Base-by-base conservation (phyloP, 1,140 invertebrate genomes). In the Grapholita molesta region DNA sequence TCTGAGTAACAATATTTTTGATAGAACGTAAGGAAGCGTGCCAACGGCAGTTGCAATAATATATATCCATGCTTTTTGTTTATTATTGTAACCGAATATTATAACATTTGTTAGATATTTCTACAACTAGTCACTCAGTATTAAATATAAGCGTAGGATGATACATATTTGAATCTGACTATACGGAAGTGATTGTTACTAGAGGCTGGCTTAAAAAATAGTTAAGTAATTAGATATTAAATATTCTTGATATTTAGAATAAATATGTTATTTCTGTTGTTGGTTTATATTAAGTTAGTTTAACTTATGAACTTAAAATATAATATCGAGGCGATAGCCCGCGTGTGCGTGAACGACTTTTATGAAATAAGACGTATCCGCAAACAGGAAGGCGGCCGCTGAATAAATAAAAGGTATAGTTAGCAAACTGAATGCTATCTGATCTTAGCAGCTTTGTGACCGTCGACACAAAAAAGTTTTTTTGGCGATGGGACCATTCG, bases 11-110 rank as follows among this genome's bases (percentile, higher is more conserved):
- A 48, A 77, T 81, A 79, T 78, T 61, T 70, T 64, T 74, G 64
- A 70, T 72, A 68, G 53, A 82, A 76, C 74, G 72, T 80, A 80
- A 78, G 79, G 78, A 86, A 85, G 85, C 73, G 70, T 70, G 76
- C 79, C 76, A 80, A 79, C 74, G 84, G 83, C 83, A 84, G 85
- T 89, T 84, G 83, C 48, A 71, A 80, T n/a, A n/a, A n/a, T n/a
- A n/a, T 73, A 72, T 80, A 79, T 79, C 83, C 80, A n/a, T 80
- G 76, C 70, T 73, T 70, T 70, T 18, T 48, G 75, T 74, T 80
- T 81, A 21, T 23, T 90, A 79, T 84, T 81, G 70, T 78, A 79
- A 73, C 70, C 66, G n/a, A n/a, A 71, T 69, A 67, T 68, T 76
- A n/a, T n/a, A n/a, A n/a, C n/a, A n/a, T n/a, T n/a, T n/a, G n/a